phyloP scores from a whole-genome alignment of 2,113 vertebrate genomes.

The Rhipidura dahli region DNA sequence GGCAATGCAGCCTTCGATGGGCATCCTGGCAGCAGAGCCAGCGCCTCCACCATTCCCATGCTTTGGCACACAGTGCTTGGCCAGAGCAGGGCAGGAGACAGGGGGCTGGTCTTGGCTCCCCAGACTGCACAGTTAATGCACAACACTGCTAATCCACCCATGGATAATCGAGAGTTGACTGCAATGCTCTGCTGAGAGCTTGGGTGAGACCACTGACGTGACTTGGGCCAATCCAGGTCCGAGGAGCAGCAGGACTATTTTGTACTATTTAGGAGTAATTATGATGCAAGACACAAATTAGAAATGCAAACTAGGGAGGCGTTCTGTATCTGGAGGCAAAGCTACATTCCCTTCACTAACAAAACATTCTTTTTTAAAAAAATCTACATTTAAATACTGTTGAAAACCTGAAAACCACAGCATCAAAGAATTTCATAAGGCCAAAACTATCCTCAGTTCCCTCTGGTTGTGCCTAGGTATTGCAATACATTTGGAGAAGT shows the following conservation, averaged over 20 bases:
- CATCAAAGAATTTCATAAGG: constrained; percentile 26
- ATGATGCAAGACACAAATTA: background rate
- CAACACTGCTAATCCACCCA: constrained; percentile 4
- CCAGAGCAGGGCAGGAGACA: rapidly evolving
- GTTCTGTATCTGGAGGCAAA: constrained; percentile 37
- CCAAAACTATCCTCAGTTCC: constrained; percentile 33
- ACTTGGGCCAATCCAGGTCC: background rate
- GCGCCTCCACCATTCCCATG: background rate
- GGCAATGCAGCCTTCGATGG: background rate
- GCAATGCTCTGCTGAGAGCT: background rate
- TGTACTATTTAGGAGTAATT: background rate
- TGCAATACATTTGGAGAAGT: background rate
- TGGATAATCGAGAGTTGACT: constrained; percentile 42
- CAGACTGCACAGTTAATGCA: background rate
- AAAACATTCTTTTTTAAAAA: constrained; percentile 57
- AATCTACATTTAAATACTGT: constrained; percentile 67
- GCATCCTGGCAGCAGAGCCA: rapidly evolving
- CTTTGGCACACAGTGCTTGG: background rate
- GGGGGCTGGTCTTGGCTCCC: background rate
- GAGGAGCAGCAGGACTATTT: background rate
- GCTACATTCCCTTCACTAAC: constrained; percentile 67
- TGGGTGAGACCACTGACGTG: background rate
- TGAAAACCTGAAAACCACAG: constrained; percentile 65
- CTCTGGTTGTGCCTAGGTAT: constrained; percentile 1
- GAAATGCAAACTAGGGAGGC: constrained; percentile 59